phyloP scores from a whole-genome alignment of 2,888 invertebrate genomes.

The Hydrotaea cyrtoneurina region DNA sequence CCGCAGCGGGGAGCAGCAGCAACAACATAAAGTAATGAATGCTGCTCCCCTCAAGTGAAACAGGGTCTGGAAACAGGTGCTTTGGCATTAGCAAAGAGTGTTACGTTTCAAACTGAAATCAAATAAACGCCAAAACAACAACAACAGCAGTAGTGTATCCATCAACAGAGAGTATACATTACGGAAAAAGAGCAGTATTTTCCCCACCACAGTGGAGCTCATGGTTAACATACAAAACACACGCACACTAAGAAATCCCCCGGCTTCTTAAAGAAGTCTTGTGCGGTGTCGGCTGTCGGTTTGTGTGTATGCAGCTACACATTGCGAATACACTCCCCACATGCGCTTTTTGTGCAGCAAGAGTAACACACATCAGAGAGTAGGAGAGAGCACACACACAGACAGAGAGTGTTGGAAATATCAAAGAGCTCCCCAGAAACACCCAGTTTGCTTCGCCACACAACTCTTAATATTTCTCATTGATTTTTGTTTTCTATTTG shows the following conservation, averaged over 20 bases:
- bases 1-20: not conserved
- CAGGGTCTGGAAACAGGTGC: slow-evolving; percentile 62
- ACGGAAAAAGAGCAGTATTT: slow-evolving; percentile 11
- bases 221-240: not conserved
- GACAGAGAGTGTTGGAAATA: not conserved
- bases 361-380: not conserved
- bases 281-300: too few relatives aligned
- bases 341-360: not conserved
- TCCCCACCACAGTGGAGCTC: not conserved
- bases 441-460: not conserved
- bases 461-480: not conserved
- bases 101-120: slow-evolving; percentile 53
- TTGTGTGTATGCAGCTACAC: not conserved
- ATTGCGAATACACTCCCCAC: slow-evolving; percentile 16
- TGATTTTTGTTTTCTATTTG: not conserved
- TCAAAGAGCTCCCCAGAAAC: not conserved
- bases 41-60: slow-evolving; percentile 47
- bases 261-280: slow-evolving; percentile 51
- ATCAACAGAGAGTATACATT: slow-evolving; percentile 28
- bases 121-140: slow-evolving; percentile 33
- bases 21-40: not conserved
- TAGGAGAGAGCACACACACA: not conserved
- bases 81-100: slow-evolving; percentile 65
- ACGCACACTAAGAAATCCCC: not conserved
- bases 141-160: slow-evolving; percentile 41